phyloP scores from a whole-genome alignment of 2,888 invertebrate genomes.

The Mesopsocus fuscifrons region DNA sequence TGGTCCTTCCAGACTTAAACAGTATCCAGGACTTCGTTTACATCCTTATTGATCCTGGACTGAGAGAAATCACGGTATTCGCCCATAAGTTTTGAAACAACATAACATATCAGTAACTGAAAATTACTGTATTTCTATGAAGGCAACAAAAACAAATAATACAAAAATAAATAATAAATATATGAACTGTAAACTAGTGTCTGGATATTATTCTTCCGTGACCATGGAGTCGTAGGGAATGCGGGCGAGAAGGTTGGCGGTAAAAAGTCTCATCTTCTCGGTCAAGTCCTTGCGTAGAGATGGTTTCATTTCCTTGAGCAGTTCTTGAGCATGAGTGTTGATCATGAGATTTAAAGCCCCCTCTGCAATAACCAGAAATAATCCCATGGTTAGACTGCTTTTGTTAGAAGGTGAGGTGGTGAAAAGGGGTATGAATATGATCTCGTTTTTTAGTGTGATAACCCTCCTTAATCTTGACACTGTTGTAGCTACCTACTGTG shows the following conservation, averaged over 20 bases:
- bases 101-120: too few species aligned
- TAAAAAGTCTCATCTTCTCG: slow-evolving; percentile 52
- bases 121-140: too few species aligned
- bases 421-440: not conserved
- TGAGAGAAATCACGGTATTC: not conserved
- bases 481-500: too few species aligned
- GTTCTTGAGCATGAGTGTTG: slow-evolving; percentile 66
- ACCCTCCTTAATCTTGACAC: too few species aligned
- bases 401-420: too few species aligned
- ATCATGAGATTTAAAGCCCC: slow-evolving; percentile 72
- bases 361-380: slow-evolving; percentile 32
- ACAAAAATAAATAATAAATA: too few species aligned
- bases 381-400: not conserved
- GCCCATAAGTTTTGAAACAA: slow-evolving; percentile 4
- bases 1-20: not conserved
- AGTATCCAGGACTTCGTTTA: slow-evolving; percentile 2
- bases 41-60: slow-evolving; percentile 2
- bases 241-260: slow-evolving; percentile 52
- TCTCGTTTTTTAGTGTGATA: too few species aligned
- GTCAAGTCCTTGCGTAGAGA: slow-evolving; percentile 57
- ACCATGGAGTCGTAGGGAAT: slow-evolving; percentile 67
- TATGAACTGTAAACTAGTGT: too few species aligned
- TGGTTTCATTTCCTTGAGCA: slow-evolving; percentile 75
- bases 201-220: too few species aligned
- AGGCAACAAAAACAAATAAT: too few species aligned